Conservation (phyloP, 2,888 invertebrate genomes). For the Phymatocera aterrima region DNA sequence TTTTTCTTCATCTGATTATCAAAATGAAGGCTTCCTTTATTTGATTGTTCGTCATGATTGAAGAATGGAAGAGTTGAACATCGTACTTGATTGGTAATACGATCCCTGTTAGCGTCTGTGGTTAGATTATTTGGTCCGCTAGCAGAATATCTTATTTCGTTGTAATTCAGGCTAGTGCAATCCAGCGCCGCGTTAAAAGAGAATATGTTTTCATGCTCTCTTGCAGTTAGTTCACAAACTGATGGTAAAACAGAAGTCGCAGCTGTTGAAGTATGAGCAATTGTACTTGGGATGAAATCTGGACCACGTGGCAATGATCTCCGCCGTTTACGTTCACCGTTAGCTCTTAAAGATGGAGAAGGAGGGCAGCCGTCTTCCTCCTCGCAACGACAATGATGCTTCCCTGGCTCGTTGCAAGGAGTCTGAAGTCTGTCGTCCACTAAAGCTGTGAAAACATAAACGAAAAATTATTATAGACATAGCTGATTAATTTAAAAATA, state of each 20-base stretch:
- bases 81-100: neutral
- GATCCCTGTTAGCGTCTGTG: neutral
- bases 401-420: constrained; percentile 84
- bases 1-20: constrained; percentile 1
- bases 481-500: too few relatives aligned
- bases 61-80: neutral
- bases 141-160: neutral
- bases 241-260: constrained; percentile 22
- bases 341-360: constrained; percentile 67
- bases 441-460: constrained; percentile 63
- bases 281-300: constrained; percentile 15
- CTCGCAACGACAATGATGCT: constrained; percentile 86
- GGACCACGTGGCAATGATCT: constrained; percentile 70
- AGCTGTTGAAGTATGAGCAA: constrained; percentile 1
- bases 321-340: constrained; percentile 70
- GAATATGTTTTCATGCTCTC: constrained; percentile 19
- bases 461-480: too few relatives aligned
- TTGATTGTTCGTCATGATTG: constrained; percentile 4
- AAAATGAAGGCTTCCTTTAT: neutral
- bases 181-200: neutral
- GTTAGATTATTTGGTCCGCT: neutral
- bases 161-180: constrained; percentile 15
- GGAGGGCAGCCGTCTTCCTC: constrained; percentile 80
- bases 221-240: neutral
- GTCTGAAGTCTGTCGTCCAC: constrained; percentile 85